Base-by-base conservation (phyloP, 2,797 vertebrate species). In the Sciurus carolinensis region DNA sequence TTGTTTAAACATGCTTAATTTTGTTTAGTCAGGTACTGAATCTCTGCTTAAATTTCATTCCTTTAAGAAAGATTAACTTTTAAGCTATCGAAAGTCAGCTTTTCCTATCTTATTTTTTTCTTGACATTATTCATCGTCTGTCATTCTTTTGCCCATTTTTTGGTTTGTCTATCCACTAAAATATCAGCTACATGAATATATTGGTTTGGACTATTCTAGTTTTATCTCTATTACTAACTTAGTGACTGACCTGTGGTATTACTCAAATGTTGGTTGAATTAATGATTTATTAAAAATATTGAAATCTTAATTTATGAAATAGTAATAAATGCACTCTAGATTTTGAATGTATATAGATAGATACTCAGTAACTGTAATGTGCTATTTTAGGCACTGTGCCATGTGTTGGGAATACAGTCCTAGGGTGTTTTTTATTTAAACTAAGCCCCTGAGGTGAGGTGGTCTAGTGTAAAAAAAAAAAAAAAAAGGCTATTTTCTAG, bases 231-330 rank as follows among this genome's bases (percentile, higher is more conserved):
- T 94, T 28, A 75, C 17, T 39, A 91, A 54, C 42, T 89, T 54
- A 91, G 0, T 85, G 14, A 39, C 36, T 87, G 24, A 24, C 73
- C 62, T 91, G 36, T 91, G 84, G 66, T 67, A 84, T 44, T 91
- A 91, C 42, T 91, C 72, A n/a, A 57, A 57, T 44, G 69, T 69
- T 90, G 80, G 3, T 85, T 84, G 54, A 87, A 30, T 92, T 62
- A 80, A 84, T 42, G 26, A 91, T 57, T 57, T 57, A 57, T 57
- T 57, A 72, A 91, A 90, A 76, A 22, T 80, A 39, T 62, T 79
- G 26, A 96, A 44, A 47, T 91, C 76, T 82, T 86, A 76, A 12
- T 72, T 93, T 91, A 77, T 72, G 80, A 72, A 94, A 44, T 94
- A 42, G 22, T 91, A 39, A 50, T 85, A 91, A 57, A 59, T 82